Evolutionary conservation across 2,113 vertebrate genomes (phyloP).

Genomic region (Tragelaphus scriptus): DNA sequence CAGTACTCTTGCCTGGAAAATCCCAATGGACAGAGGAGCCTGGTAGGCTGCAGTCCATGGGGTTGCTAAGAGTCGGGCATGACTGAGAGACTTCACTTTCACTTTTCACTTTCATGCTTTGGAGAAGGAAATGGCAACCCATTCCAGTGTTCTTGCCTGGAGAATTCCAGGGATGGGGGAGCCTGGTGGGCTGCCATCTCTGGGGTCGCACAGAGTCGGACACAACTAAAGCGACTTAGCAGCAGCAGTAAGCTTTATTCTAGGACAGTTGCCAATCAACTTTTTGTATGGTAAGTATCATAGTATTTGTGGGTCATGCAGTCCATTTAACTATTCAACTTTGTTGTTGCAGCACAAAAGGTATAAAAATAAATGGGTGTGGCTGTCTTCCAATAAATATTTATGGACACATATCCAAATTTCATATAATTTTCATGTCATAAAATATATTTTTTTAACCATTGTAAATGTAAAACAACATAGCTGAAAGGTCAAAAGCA

Average conservation of each 20-base stretch:
- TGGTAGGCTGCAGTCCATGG: no score
- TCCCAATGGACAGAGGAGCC: no score
- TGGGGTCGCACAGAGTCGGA: no score
- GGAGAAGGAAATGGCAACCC: no score
- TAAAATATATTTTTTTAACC: background rate
- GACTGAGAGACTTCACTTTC: no score
- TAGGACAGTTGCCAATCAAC: background rate
- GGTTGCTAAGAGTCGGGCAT: no score
- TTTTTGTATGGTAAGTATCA: background rate
- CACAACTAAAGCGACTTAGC: no score
- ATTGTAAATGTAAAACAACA: background rate
- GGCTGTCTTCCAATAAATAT: background rate
- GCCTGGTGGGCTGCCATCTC: no score
- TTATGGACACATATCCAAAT: background rate
- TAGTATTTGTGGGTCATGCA: background rate
- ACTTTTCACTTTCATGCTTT: no score
- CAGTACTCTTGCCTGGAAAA: no score
- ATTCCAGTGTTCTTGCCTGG: no score
- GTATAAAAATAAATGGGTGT: rapidly evolving
- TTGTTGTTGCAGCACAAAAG: background rate
- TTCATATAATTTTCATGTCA: background rate
- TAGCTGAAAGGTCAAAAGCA: background rate
- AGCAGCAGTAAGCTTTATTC: background rate
- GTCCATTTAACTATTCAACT: background rate
- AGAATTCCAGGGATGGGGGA: no score